Evolutionary conservation across 2,888 invertebrate genomes (phyloP).

Genomic region (Hartigia nigra): DNA sequence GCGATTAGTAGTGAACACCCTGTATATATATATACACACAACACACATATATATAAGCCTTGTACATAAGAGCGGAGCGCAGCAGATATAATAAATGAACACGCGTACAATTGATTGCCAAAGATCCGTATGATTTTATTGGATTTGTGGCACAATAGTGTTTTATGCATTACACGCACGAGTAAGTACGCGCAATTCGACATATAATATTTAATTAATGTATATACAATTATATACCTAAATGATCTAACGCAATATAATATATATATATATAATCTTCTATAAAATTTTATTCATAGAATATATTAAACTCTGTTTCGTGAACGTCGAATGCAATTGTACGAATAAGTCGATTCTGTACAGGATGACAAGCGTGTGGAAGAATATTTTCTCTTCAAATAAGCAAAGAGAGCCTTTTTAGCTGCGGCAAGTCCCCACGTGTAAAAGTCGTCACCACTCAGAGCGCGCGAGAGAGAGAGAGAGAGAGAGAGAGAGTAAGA

Average conservation of each 20-base stretch:
- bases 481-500: neutral
- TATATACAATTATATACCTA: slow-evolving; percentile 26
- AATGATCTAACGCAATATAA: slow-evolving; percentile 1
- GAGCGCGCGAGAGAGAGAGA: neutral
- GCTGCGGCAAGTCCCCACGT: neutral
- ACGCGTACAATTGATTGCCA: neutral
- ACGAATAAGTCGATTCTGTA: neutral
- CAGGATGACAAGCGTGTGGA: neutral
- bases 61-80: neutral
- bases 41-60: too few relatives aligned
- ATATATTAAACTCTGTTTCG: slow-evolving; percentile 43
- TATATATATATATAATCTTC: slow-evolving; percentile 33
- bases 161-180: neutral
- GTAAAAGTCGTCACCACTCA: neutral
- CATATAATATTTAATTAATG: slow-evolving; percentile 14
- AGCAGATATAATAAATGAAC: neutral
- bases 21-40: too few relatives aligned
- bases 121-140: neutral
- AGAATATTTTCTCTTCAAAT: neutral
- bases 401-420: neutral
- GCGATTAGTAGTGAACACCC: too few relatives aligned
- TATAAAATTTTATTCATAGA: slow-evolving; percentile 42
- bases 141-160: neutral
- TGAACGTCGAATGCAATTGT: neutral
- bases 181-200: neutral